Evolutionary conservation across 1,140 invertebrate species (phyloP).

Genomic region (Oryctes rhinoceros): DNA sequence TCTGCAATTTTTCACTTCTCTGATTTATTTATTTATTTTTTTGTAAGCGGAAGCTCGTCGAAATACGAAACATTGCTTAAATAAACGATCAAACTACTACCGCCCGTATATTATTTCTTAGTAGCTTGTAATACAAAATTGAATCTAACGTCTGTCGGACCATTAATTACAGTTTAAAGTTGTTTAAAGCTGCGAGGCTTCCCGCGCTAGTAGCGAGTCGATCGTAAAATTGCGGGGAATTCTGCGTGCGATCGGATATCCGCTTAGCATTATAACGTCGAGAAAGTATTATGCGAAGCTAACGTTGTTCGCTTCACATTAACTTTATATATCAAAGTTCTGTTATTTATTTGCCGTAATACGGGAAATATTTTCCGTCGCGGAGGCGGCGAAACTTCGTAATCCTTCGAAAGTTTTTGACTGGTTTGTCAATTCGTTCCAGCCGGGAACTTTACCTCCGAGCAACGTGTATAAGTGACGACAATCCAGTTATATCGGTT

Average conservation of each 20-base stretch:
- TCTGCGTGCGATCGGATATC: background rate
- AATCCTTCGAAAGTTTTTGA: slow-evolving; percentile 8
- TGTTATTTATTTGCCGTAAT: slow-evolving; percentile 19
- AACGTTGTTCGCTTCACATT: background rate
- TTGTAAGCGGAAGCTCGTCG: too few species aligned
- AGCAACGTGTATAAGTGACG: background rate
- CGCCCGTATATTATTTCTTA: too few species aligned
- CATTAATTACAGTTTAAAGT: slow-evolving; percentile 19
- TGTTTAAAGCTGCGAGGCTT: background rate
- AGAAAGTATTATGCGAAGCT: slow-evolving; percentile 11
- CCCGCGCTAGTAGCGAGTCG: background rate
- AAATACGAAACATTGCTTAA: too few species aligned
- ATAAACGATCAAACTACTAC: too few species aligned
- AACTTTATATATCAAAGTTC: slow-evolving; percentile 19
- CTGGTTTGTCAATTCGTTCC: slow-evolving; percentile 2
- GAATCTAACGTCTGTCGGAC: slow-evolving; percentile 4
- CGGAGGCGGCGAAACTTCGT: slow-evolving; percentile 2
- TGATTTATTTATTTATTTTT: too few species aligned
- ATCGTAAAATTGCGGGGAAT: background rate
- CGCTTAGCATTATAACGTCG: background rate
- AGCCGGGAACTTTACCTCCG: background rate
- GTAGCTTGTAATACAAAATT: background rate
- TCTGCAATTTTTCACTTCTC: too few species aligned
- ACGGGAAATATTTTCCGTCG: background rate
- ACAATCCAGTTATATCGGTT: slow-evolving; percentile 15